Conservation (phyloP, 2,797 vertebrate genomes). For the Crenuchus spilurus region DNA sequence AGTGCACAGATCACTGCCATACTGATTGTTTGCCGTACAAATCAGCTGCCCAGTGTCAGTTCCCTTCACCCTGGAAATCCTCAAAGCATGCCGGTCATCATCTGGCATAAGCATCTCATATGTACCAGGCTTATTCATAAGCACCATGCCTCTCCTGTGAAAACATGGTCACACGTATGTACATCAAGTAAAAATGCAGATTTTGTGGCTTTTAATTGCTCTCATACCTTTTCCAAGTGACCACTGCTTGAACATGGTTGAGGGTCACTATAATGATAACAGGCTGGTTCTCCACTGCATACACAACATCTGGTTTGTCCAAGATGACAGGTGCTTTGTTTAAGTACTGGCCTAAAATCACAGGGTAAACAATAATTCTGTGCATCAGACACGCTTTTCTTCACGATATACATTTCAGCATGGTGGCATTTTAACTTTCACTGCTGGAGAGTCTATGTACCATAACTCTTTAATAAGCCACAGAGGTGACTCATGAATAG, state of each 20-base stretch:
- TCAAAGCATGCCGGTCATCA: constrained; percentile 88
- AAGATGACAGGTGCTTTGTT: constrained; percentile 84
- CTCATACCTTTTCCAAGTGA: constrained; percentile 89
- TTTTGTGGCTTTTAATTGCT: neutral
- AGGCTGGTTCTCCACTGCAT: constrained; percentile 88
- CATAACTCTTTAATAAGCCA: neutral
- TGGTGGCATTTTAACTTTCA: neutral
- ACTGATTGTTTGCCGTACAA: constrained; percentile 88
- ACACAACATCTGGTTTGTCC: constrained; percentile 89
- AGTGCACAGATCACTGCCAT: constrained; percentile 86
- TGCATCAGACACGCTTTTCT: neutral
- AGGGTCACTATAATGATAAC: constrained; percentile 84
- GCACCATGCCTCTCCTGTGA: constrained; percentile 77
- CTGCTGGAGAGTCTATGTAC: neutral
- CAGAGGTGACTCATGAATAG: too few species aligned
- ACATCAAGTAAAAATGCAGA: neutral
- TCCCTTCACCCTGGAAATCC: constrained; percentile 75
- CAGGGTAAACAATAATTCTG: neutral
- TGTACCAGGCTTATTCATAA: constrained; percentile 74
- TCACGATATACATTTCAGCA: too few species aligned
- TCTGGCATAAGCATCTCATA: constrained; percentile 90
- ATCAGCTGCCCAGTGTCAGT: constrained; percentile 81
- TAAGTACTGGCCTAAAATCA: constrained; percentile 82
- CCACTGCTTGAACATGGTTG: constrained; percentile 88
- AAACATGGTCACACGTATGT: neutral